Evolutionary conservation across 2,797 vertebrate species (phyloP).

Genomic region (Spondyliosoma cantharus): DNA sequence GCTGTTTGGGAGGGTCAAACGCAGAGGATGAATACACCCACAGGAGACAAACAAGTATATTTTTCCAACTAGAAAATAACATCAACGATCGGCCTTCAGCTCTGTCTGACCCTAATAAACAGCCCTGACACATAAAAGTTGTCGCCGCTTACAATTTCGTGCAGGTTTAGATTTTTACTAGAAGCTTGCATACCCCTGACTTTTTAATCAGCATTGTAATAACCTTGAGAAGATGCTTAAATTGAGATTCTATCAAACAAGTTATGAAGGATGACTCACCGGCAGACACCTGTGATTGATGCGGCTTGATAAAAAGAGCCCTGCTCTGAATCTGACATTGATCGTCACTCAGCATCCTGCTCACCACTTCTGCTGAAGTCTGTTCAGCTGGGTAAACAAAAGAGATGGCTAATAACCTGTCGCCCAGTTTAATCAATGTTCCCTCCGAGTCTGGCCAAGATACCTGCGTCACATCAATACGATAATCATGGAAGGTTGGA

Average conservation of each 20-base stretch:
- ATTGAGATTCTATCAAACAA: constrained; percentile 62
- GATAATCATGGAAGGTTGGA: constrained; percentile 50
- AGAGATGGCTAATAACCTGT: constrained; percentile 67
- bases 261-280: constrained; percentile 51
- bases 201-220: constrained; percentile 34
- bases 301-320: constrained; percentile 42
- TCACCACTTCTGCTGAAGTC: constrained; percentile 25
- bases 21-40: constrained; percentile 25
- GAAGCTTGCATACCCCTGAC: neutral
- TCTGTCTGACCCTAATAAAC: constrained; percentile 39
- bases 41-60: constrained; percentile 20
- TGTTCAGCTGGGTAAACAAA: constrained; percentile 69
- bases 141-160: constrained; percentile 20
- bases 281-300: constrained; percentile 62
- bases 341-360: constrained; percentile 52
- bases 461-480: constrained; percentile 45
- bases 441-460: constrained; percentile 49
- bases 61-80: constrained; percentile 15
- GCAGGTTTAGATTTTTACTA: constrained; percentile 36
- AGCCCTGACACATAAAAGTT: constrained; percentile 24
- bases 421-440: constrained; percentile 62
- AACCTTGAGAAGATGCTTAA: constrained; percentile 61
- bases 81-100: constrained; percentile 19
- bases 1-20: constrained; percentile 9
- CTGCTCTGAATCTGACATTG: constrained; percentile 54